Percentiles rank a stretch among this genome's conserved stretches.
phyloP scores from a whole-genome alignment of 2,888 invertebrate species.

The Catocala nupta region DNA sequence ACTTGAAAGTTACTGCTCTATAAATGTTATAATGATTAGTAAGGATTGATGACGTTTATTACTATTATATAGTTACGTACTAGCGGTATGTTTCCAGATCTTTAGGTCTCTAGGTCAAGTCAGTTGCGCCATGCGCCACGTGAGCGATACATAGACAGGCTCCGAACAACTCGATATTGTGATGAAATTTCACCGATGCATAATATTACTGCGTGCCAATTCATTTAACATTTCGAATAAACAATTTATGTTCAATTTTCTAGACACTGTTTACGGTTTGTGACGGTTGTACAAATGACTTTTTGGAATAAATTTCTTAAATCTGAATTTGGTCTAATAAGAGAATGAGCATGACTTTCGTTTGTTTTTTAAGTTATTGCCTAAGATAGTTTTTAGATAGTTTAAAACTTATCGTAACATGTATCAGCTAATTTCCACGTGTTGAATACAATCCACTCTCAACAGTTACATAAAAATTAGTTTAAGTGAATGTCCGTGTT shows the following conservation, averaged over 20 bases:
- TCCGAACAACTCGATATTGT: constrained; percentile 41
- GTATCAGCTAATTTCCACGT: constrained; percentile 19
- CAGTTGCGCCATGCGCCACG: constrained; percentile 48
- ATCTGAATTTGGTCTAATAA: too few species aligned
- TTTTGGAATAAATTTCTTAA: too few species aligned
- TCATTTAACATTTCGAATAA: constrained; percentile 36
- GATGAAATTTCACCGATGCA: constrained; percentile 44
- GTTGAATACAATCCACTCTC: constrained; percentile 27
- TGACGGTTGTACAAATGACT: constrained; percentile 28
- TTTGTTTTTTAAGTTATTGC: not conserved
- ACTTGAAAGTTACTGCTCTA: not conserved
- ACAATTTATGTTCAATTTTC: constrained; percentile 24
- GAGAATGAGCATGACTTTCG: too few species aligned
- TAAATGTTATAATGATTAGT: constrained; percentile 29
- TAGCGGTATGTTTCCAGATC: constrained; percentile 48
- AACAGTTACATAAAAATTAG: constrained; percentile 47
- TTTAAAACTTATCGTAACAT: constrained; percentile 8
- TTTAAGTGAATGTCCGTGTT: constrained; percentile 49
- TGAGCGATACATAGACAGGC: constrained; percentile 53
- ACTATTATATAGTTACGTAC: constrained; percentile 39
- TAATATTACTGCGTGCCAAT: constrained; percentile 32
- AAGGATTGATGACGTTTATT: constrained; percentile 24
- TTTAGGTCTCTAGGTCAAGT: constrained; percentile 57
- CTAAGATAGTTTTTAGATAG: not conserved
- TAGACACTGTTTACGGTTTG: constrained; percentile 24